Percentiles rank a stretch among this genome's conserved stretches.
These are phyloP conservation scores for Coreius guichenoti DNA, from an alignment of 2,797 vertebrate genomes.

Conservation along the genomic window DNA sequence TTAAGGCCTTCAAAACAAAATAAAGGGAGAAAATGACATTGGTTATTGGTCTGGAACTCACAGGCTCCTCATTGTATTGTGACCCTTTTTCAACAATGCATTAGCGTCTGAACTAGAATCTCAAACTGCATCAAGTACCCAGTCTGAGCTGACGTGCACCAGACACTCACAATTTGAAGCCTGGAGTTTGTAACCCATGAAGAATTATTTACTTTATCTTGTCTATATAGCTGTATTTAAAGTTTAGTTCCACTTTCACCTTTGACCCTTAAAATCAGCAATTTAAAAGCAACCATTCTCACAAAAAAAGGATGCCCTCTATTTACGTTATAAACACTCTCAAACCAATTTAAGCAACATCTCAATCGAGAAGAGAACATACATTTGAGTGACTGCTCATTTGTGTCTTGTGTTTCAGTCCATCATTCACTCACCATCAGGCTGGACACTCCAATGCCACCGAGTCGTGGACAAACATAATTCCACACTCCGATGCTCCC, in stretches of 20 bases:
- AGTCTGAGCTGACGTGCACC: not conserved
- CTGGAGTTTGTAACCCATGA: not conserved
- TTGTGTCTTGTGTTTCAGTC: constrained; percentile 16
- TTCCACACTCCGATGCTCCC: constrained; percentile 99
- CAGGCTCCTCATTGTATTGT: not conserved
- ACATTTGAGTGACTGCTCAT: not conserved
- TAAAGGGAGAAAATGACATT: not conserved
- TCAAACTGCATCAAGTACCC: constrained; percentile 12
- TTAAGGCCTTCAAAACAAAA: not conserved
- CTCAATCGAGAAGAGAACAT: not conserved
- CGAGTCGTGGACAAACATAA: constrained; percentile 92
- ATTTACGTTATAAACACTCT: not conserved
- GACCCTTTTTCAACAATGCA: constrained; percentile 5
- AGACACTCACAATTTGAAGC: not conserved
- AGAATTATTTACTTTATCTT: not conserved
- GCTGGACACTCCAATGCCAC: constrained; percentile 96
- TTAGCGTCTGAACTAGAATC: not conserved
- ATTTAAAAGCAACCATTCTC: not conserved
- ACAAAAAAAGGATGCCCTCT: not conserved
- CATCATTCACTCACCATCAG: constrained; percentile 83
- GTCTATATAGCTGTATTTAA: not conserved
- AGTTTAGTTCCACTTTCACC: not conserved
- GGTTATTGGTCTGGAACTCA: not conserved
- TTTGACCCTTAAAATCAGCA: not conserved
- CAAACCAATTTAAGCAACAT: not conserved